Conservation (phyloP, 2,888 invertebrate genomes). For the Melanophora roralis region DNA sequence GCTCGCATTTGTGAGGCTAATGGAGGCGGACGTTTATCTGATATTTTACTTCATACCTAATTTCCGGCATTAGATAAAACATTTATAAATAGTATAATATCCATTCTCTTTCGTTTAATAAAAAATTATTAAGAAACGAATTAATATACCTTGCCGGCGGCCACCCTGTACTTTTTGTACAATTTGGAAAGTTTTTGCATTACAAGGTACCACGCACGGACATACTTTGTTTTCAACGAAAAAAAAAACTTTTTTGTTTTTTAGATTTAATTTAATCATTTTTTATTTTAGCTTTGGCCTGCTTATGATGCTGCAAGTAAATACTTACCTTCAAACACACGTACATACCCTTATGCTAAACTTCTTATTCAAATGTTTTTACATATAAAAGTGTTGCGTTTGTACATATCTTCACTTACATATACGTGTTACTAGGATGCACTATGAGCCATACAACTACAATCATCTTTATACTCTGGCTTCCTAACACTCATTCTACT, state of each 20-base stretch:
- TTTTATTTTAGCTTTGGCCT: constrained; percentile 60
- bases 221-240: constrained; percentile 34
- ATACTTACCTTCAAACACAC: not conserved
- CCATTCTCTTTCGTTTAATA: no score
- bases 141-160: no score
- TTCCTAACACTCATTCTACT: constrained; percentile 38
- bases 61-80: no score
- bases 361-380: no score
- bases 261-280: constrained; percentile 57
- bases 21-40: no score
- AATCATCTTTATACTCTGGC: constrained; percentile 20
- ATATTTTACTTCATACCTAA: no score
- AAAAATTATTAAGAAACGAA: no score
- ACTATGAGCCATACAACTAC: constrained; percentile 16
- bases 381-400: no score
- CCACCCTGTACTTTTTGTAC: no score
- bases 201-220: constrained; percentile 35
- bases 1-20: no score
- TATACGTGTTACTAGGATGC: constrained; percentile 35
- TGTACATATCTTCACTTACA: constrained; percentile 13
- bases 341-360: not conserved
- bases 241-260: constrained; percentile 50
- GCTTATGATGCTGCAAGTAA: constrained; percentile 30
- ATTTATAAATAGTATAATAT: no score
- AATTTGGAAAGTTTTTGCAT: no score